Base-by-base conservation (phyloP, 2,113 vertebrate genomes). In the Enhydra lutris region DNA sequence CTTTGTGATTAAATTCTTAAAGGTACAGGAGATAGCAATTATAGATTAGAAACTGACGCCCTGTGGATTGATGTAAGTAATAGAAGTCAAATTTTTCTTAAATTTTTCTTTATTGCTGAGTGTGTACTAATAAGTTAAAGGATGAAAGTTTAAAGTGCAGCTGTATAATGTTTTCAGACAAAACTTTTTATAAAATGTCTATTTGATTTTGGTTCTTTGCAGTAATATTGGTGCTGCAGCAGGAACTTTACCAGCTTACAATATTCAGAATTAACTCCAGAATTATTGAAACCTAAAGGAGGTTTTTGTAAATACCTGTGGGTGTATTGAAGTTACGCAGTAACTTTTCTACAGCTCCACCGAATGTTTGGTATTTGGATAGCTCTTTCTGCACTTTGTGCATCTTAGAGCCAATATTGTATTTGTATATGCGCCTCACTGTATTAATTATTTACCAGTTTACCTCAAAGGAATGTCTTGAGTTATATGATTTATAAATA, bases 341-440 rank as follows among this genome's bases (percentile, higher is more conserved):
- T 97, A 50, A 76, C 52, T 92, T 92, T 61, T 78, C 34, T 21
- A n/a, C 2, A 81, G 80, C 31, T 87, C 34, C 45, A 50, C 39
- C 88, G 57, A 71, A 39, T 59, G 9, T 59, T 1, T 79, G 89
- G 74, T 67, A 81, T 65, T 94, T 97, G 55, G 87, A 12, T 29
- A 69, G 20, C 13, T 80, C 13, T 92, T 94, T 24, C 69, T 34
- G 34, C 12, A 92, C 29, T 79, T 95, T 67, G 67, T n/a, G 29
- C 6, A 39, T 93, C 17, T 59, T 82, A 57, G 50, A 96, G 23
- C n/a, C 6, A 94, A 0, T 88, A 36, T 83, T 73, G 17, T 55
- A 15, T 86, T 96, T 94, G 50, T 94, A 79, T 80, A 83, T 92
- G 65, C 84, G 88, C 13, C 91, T 95, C 95, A 63, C 12, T 90